Evolutionary conservation across 2,113 vertebrate genomes (phyloP).

Genomic region (Macrotus californicus): DNA sequence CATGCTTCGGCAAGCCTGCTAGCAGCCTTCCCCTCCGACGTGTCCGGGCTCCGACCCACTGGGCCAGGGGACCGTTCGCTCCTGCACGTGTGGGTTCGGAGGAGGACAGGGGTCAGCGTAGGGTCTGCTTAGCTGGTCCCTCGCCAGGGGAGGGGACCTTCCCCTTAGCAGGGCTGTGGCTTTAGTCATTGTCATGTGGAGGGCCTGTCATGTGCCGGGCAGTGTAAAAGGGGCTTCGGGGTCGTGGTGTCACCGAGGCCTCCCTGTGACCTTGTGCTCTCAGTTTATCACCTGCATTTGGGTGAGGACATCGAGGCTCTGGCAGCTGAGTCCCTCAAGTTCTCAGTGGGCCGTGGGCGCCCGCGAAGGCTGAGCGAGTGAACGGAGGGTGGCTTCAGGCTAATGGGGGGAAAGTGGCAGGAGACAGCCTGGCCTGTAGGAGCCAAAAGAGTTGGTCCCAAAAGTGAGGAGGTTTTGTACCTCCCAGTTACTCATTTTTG

Average conservation of each 20-base stretch:
- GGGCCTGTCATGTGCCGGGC: not conserved
- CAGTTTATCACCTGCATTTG: not conserved
- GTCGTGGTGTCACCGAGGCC: not conserved
- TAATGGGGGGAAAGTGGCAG: not conserved
- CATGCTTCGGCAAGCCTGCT: not conserved
- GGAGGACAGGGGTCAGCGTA: rapidly evolving
- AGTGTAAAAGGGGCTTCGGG: not conserved
- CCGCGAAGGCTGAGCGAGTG: not conserved
- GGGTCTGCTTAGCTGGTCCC: rapidly evolving
- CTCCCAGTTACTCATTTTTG: not conserved
- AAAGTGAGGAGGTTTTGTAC: not conserved
- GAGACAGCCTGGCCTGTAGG: not conserved
- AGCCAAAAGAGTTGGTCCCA: not conserved
- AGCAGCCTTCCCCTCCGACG: not conserved
- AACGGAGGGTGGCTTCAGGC: not conserved
- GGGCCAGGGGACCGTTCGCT: not conserved
- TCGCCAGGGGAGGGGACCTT: too few relatives aligned
- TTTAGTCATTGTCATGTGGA: not conserved
- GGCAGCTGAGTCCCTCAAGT: not conserved
- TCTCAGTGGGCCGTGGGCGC: not conserved
- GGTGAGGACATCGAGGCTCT: not conserved
- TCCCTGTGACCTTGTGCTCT: not conserved
- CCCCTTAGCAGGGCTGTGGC: not conserved
- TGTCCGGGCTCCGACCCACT: not conserved
- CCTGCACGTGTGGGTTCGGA: not conserved